A percentile compares a stretch with the other conserved stretches of the same genome.
Evolutionary conservation across 2,113 vertebrate genomes (phyloP).

Genomic region (Myiagra hebetior): DNA sequence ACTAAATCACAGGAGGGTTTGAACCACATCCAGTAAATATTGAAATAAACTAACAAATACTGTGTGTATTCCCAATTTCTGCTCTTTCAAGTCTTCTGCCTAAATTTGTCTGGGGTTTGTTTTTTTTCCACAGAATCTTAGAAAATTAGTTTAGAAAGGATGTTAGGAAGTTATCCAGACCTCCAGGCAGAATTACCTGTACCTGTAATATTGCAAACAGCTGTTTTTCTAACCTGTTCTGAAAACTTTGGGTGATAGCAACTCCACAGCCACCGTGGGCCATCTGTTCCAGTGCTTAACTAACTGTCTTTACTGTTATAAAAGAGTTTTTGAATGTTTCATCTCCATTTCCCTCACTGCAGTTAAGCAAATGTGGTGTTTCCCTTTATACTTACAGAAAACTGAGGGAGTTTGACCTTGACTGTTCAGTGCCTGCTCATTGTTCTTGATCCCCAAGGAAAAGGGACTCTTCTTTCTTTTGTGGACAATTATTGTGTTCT

Average conservation of each 20-base stretch:
- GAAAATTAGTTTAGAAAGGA: not conserved
- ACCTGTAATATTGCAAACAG: slow-evolving; percentile 35
- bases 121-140: not conserved
- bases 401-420: slow-evolving; percentile 41
- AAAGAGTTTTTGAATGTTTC: slow-evolving; percentile 45
- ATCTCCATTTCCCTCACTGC: slow-evolving; percentile 29
- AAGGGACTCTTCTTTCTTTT: not conserved
- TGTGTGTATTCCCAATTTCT: not conserved
- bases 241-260: slow-evolving; percentile 26
- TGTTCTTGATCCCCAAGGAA: not conserved
- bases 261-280: slow-evolving; percentile 28
- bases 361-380: slow-evolving; percentile 52
- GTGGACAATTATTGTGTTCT: not conserved
- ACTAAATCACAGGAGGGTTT: not conserved
- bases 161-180: slow-evolving; percentile 42
- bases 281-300: slow-evolving; percentile 63
- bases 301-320: slow-evolving; percentile 43
- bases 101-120: not conserved
- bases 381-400: slow-evolving; percentile 19
- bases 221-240: slow-evolving; percentile 63
- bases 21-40: not conserved
- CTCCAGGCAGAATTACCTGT: slow-evolving; percentile 56
- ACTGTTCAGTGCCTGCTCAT: not conserved
- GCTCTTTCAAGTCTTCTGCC: not conserved
- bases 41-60: not conserved